Base-by-base conservation (phyloP, 2,888 invertebrate genomes). In the Drosophila greeni region DNA sequence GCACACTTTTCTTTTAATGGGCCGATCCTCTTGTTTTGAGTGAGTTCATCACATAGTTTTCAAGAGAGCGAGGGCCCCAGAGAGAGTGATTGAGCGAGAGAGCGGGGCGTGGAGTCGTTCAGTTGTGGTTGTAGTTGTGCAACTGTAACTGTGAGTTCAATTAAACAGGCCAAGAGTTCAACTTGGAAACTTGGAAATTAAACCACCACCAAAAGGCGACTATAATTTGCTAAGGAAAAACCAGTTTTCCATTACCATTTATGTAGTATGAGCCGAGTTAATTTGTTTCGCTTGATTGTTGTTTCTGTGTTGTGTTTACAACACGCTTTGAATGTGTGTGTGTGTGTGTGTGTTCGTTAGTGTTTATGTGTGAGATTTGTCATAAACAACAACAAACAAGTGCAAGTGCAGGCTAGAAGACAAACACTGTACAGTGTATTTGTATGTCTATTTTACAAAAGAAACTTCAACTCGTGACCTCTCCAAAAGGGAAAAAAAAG, bases 381-480 rank as follows among this genome's bases (percentile, higher is more conserved):
- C 53, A 62, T 53, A 61, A 53, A 65, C 64, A 62, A 64, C 61
- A 65, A 45, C 39, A 55, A 43, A 66, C 54, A 54, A 29, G 49
- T 40, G 55, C 57, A 66, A 57, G 37, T 49, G 51, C 66, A 66
- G 45, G 39, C 33, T 40, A 36, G 9, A 18, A 47, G 23, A 40
- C 23, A 42, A 37, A 36, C 42, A 24, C n/a, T 24, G 42, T 2
- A 43, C n/a, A 40, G 29, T 18, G 31, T 14, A 9, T 20, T 47
- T 47, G 47, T 31, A 40, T 48, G 48, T 57, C 33, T 47, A 29
- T 40, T 39, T 49, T 37, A 33, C 53, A 39, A 26, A 49, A 49
- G 36, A 48, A 67, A 66, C 67, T 67, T 66, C 75, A 75, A 79
- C 79, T 79, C 79, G 79, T 79, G 79, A 79, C 79, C 82, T 79